Conservation (phyloP, 2,888 invertebrate genomes). For the Agonum fuliginosum region DNA sequence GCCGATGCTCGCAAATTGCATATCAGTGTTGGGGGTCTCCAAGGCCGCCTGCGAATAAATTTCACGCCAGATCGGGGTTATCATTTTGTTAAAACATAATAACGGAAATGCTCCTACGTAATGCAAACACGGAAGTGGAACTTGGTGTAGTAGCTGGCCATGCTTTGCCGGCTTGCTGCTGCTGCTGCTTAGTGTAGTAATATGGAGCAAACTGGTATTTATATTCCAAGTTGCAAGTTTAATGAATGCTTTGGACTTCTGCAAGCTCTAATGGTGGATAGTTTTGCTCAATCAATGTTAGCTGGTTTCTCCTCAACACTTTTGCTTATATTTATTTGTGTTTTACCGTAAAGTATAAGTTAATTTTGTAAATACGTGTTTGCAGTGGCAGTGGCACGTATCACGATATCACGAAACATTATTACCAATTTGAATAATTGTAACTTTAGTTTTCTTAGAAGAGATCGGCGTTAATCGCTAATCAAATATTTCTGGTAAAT, state of each 20-base stretch:
- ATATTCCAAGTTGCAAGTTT: constrained; percentile 23
- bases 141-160: background rate
- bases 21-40: constrained; percentile 55
- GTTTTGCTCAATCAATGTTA: constrained; percentile 12
- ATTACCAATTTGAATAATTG: too few relatives aligned
- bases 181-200: background rate
- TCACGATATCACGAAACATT: too few relatives aligned
- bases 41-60: constrained; percentile 46
- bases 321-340: background rate
- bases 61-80: constrained; percentile 51
- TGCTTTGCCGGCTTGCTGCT: background rate
- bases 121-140: constrained; percentile 31
- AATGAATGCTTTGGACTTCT: constrained; percentile 9
- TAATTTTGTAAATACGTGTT: too few relatives aligned
- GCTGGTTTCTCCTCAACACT: background rate
- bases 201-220: constrained; percentile 23
- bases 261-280: constrained; percentile 11
- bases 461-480: too few relatives aligned
- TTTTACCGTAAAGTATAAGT: too few relatives aligned
- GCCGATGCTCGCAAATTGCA: constrained; percentile 51
- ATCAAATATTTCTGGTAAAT: too few relatives aligned
- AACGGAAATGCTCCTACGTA: constrained; percentile 52
- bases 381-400: too few relatives aligned
- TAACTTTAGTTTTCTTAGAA: too few relatives aligned
- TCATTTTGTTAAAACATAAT: constrained; percentile 56